Percentiles rank a stretch among this genome's conserved stretches.
Conservation (phyloP, 2,888 invertebrate species). For the Philereme vetulata region DNA sequence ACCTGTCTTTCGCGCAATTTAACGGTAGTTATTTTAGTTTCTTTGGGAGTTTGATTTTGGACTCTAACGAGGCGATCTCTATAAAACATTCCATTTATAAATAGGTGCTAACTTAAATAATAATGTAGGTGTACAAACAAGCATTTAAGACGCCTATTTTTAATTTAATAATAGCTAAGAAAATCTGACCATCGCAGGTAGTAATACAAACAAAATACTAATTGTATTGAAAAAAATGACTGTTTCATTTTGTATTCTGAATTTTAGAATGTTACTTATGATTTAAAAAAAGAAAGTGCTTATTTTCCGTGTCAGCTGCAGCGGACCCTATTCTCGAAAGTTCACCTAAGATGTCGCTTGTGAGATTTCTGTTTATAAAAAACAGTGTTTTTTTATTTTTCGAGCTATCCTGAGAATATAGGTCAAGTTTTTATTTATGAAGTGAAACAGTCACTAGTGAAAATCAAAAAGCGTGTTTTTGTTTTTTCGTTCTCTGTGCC, state of each 20-base stretch:
- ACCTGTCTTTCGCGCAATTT: background rate
- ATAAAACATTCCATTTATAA: constrained; percentile 45
- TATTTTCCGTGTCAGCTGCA: constrained; percentile 3
- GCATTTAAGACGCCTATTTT: constrained; percentile 28
- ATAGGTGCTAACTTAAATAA: constrained; percentile 17
- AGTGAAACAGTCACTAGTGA: constrained; percentile 30
- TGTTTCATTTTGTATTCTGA: constrained; percentile 45
- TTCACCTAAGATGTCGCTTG: background rate
- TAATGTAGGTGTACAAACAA: constrained; percentile 30
- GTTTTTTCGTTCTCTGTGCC: constrained; percentile 33
- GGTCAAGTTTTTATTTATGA: background rate
- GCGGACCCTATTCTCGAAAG: constrained; percentile 1
- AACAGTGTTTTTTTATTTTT: background rate
- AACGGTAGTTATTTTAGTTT: background rate
- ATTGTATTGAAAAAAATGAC: constrained; percentile 38
- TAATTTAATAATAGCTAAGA: constrained; percentile 10
- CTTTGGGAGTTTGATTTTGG: background rate
- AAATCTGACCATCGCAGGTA: constrained; percentile 67
- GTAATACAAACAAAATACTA: constrained; percentile 42
- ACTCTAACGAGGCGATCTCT: constrained; percentile 40
- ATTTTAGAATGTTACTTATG: constrained; percentile 4
- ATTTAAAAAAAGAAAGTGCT: background rate
- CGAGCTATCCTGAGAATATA: too few species aligned
- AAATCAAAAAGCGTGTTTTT: constrained; percentile 42
- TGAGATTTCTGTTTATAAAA: background rate